Percentiles rank a stretch among this genome's conserved stretches.
Evolutionary conservation across 2,113 vertebrate species (phyloP).

Genomic region (Oriolus oriolus): DNA sequence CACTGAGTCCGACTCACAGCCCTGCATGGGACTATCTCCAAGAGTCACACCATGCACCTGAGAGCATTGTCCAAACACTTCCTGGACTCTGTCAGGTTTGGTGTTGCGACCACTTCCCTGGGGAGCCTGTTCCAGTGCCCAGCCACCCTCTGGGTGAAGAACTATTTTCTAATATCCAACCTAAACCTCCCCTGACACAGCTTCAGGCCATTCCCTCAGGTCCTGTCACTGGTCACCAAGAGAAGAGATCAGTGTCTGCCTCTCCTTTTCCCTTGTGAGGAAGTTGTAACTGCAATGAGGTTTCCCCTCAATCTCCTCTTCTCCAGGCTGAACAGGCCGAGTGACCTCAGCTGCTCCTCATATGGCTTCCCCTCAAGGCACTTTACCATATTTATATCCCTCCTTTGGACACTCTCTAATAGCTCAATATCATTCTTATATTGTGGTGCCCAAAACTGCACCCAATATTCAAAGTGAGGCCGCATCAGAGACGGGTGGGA

Average conservation of each 20-base stretch:
- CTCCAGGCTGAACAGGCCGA: neutral
- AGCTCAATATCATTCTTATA: neutral
- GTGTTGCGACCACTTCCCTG: neutral
- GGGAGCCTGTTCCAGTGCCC: neutral
- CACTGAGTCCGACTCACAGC: neutral
- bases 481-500: rapidly evolving
- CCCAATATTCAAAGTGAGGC: rapidly evolving
- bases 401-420: neutral
- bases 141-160: neutral
- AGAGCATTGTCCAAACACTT: rapidly evolving
- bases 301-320: neutral
- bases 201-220: rapidly evolving
- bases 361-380: rapidly evolving
- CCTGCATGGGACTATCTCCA: neutral
- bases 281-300: rapidly evolving
- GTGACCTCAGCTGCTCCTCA: neutral
- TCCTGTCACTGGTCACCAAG: too few relatives aligned
- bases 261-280: rapidly evolving
- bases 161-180: rapidly evolving
- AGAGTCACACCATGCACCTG: too few relatives aligned
- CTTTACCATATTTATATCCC: neutral
- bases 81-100: neutral
- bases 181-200: neutral
- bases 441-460: neutral
- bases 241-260: neutral